phyloP scores from a whole-genome alignment of 1,140 invertebrate species.

The Drosophila fuyamai region DNA sequence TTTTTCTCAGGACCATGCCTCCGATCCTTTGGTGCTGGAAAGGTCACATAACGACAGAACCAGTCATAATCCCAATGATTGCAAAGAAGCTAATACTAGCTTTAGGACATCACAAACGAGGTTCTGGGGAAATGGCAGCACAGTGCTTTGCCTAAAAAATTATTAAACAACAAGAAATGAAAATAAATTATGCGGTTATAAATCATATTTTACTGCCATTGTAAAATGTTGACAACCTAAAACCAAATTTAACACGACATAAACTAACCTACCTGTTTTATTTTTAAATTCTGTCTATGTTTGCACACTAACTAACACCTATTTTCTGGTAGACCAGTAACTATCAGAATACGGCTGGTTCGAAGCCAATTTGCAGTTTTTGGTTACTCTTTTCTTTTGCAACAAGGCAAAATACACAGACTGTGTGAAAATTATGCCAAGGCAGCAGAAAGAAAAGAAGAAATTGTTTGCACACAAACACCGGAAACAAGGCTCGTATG shows the following conservation, averaged over 20 bases:
- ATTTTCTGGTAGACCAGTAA: constrained; percentile 13
- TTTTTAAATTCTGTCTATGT: constrained; percentile 12
- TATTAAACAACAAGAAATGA: not conserved
- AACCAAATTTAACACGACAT: not conserved
- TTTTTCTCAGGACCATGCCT: no score
- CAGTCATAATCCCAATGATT: not conserved
- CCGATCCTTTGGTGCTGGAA: not conserved
- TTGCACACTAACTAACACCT: constrained; percentile 4
- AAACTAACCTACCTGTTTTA: constrained; percentile 1
- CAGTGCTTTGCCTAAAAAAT: not conserved
- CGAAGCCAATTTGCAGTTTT: constrained; percentile 20
- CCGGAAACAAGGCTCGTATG: constrained; percentile 7
- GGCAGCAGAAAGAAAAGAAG: constrained; percentile 27
- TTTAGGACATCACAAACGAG: no score
- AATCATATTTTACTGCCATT: not conserved
- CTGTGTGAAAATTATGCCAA: constrained; percentile 38
- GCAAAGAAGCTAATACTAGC: no score
- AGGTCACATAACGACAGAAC: no score
- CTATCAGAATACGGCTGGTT: constrained; percentile 22
- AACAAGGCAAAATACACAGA: constrained; percentile 34
- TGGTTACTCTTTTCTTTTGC: constrained; percentile 20
- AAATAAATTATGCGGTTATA: not conserved
- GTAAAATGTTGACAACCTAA: not conserved
- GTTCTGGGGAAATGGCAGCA: no score
- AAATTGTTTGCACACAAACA: constrained; percentile 26